These are phyloP conservation scores for Melipona bicolor DNA, from an alignment of 2,888 invertebrate species.

Conservation along the genomic window DNA sequence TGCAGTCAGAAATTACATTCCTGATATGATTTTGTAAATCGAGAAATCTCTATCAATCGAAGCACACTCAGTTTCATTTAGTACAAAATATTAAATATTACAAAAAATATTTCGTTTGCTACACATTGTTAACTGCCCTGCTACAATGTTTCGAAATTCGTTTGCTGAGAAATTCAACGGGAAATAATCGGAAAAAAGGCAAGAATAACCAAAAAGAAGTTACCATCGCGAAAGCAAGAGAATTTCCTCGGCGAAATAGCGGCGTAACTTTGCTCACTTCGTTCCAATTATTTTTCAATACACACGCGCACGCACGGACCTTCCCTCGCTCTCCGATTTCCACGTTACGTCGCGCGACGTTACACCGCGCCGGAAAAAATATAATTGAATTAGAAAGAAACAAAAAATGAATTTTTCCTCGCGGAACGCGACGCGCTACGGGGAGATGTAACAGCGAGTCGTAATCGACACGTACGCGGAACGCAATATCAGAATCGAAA, in stretches of 20 bases:
- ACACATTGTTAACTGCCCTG: too few species aligned
- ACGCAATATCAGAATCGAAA: constrained; percentile 4
- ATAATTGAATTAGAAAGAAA: neutral
- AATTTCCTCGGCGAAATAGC: neutral
- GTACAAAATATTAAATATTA: too few species aligned
- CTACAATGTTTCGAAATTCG: too few species aligned
- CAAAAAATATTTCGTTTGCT: too few species aligned
- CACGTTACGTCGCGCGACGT: neutral
- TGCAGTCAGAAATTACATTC: too few species aligned
- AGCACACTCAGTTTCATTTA: too few species aligned
- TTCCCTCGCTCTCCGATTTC: neutral
- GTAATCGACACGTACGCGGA: neutral
- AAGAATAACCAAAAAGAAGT: neutral
- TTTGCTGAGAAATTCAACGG: too few species aligned
- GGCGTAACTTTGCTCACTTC: neutral
- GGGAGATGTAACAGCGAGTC: neutral
- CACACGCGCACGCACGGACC: neutral
- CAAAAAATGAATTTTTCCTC: neutral
- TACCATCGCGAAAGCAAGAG: too few species aligned
- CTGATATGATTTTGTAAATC: too few species aligned
- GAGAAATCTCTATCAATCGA: too few species aligned
- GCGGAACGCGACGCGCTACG: neutral
- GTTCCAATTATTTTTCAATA: neutral
- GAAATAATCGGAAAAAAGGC: neutral
- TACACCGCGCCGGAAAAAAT: neutral